Conservation (phyloP, 1,140 invertebrate species). For the Proales similis region DNA sequence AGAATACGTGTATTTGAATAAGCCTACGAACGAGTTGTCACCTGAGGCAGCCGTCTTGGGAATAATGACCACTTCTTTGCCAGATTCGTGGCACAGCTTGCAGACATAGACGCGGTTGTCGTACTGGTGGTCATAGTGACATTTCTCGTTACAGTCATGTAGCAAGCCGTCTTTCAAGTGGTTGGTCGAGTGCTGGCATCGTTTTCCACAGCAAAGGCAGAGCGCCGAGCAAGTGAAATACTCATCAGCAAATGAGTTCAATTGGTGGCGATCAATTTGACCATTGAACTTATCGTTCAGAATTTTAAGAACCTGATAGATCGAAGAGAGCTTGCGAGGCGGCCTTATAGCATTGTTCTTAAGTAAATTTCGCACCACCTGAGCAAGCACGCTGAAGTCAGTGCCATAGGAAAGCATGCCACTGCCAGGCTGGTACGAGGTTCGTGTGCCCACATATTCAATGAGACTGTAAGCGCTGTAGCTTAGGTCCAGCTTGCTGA, state of each 20-base stretch:
- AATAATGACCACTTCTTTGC: conserved; percentile 61
- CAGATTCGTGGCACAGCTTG: conserved; percentile 59
- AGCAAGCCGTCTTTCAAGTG: conserved; percentile 63
- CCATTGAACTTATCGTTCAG: conserved; percentile 72
- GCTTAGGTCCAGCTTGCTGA: conserved; percentile 60
- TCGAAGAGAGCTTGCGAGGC: conserved; percentile 60
- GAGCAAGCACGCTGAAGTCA: conserved; percentile 57
- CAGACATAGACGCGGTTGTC: conserved; percentile 70
- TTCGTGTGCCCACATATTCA: conserved; percentile 64
- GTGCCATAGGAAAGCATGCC: conserved; percentile 46
- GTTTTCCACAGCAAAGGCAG: conserved; percentile 64
- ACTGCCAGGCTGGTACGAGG: conserved; percentile 46
- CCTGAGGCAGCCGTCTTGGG: conserved; percentile 58
- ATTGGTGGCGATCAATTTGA: conserved; percentile 59
- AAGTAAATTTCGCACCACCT: conserved; percentile 58
- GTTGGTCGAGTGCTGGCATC: conserved; percentile 68
- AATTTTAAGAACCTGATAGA: conserved; percentile 64
- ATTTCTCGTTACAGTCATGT: conserved; percentile 55
- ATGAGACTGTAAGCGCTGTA: conserved; percentile 65
- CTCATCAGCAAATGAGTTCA: conserved; percentile 67
- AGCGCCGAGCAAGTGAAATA: conserved; percentile 69
- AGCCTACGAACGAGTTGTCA: conserved; percentile 61
- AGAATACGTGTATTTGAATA: conserved; percentile 71
- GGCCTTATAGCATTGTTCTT: conserved; percentile 64
- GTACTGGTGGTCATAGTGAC: conserved; percentile 69